Evolutionary conservation across 2,888 invertebrate species (phyloP), one percentile per base, ranked within the genome.

Genomic region (Drosophila nr. perissopoda): DNA sequence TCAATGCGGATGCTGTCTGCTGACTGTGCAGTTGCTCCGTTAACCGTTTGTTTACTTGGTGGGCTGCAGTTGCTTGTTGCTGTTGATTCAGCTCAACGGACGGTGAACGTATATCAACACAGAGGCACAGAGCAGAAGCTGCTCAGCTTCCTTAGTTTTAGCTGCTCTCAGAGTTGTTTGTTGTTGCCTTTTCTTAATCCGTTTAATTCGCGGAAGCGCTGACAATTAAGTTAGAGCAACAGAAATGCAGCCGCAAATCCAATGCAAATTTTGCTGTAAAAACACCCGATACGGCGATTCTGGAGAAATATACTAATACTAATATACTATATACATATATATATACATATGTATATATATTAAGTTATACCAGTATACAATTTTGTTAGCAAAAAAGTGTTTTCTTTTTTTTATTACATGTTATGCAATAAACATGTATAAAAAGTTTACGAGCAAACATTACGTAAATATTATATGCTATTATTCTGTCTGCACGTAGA

Each of bases 61-160:
- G 61, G 56, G 11, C 10, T 31, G 57, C 57, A 56, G 38, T 56
- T 54, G 29, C 40, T 61, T 36, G 25, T 40, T 66, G 61, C 58
- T 76, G 63, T 70, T 78, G 71, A 53, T 78, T 71, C 67, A 53
- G 57, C 71, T 70, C 76, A 82, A 88, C 76, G 80, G 88, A 85
- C 80, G 73, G 72, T 82, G 79, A 82, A 81, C 83, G 88, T 76
- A 85, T 82, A 85, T 73, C 70, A 74, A 72, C 89, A 79, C 56
- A 65, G n/a, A 34, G 57, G 48, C 68, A 56, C 57, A 4, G 48
- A 54, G 58, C 38, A 58, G 59, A 85, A 85, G 76, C 81, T 71
- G 49, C 52, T 52, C 46, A 58, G 68, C 62, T 89, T 79, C 54
- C 70, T 54, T 52, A 36, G 40, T 46, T 54, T 53, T 49, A 58